These are phyloP conservation scores for Gallirallus australis DNA, from an alignment of 2,797 vertebrate genomes.

Conservation along the genomic window DNA sequence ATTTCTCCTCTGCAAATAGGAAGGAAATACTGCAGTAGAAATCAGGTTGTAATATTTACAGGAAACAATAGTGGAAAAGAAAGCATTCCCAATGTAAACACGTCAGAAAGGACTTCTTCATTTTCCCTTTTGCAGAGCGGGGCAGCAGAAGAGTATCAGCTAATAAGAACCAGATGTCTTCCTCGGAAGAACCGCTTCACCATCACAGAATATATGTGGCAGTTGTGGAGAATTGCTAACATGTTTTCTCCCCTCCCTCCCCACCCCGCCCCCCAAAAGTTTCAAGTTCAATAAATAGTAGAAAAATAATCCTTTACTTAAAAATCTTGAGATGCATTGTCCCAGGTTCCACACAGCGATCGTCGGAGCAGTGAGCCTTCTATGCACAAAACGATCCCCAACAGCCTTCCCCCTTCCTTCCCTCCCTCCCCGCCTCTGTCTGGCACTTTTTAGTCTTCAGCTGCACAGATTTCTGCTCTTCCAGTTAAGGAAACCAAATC, in stretches of 20 bases:
- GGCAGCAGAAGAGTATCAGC: conserved; percentile 46
- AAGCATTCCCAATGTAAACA: conserved; percentile 68
- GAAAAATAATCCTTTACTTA: conserved; percentile 97
- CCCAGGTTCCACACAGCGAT: conserved; percentile 50
- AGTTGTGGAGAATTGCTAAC: conserved; percentile 5
- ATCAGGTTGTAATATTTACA: conserved; percentile 42
- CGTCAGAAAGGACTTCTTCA: conserved; percentile 71
- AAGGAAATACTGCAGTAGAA: conserved; percentile 56
- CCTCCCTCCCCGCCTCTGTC: background rate
- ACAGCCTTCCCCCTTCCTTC: background rate
- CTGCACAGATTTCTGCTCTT: conserved; percentile 52
- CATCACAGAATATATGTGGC: conserved; percentile 33
- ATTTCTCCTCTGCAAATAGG: conserved; percentile 45
- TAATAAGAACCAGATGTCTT: conserved; percentile 48
- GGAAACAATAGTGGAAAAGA: conserved; percentile 48
- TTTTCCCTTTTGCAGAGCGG: conserved; percentile 66
- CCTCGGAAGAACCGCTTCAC: conserved; percentile 61
- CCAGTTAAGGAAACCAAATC: conserved; percentile 72
- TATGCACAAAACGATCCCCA: background rate
- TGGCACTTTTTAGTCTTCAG: background rate
- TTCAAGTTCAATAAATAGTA: conserved; percentile 98
- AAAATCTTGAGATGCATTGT: conserved; percentile 84
- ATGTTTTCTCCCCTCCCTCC: conserved; percentile 22
- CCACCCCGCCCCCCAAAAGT: conserved; percentile 59
- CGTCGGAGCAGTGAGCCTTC: background rate